phyloP scores from a whole-genome alignment of 1,140 invertebrate species.

The Ceratina calcarata region DNA sequence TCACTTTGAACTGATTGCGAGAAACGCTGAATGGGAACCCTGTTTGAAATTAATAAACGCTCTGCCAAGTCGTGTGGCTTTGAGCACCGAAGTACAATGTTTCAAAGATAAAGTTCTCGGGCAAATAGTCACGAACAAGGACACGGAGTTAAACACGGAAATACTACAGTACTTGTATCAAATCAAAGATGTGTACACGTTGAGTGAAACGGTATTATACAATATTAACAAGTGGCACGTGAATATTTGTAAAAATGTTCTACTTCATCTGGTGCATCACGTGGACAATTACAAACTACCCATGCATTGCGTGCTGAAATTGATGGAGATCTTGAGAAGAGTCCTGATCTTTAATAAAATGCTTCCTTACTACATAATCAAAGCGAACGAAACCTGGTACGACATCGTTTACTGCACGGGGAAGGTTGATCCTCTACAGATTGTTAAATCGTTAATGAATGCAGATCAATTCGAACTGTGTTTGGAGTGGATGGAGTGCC shows the following conservation, averaged over 20 bases:
- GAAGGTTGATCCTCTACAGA: constrained; percentile 68
- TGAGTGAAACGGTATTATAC: constrained; percentile 66
- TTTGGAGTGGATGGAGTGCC: constrained; percentile 83
- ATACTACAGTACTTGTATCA: constrained; percentile 70
- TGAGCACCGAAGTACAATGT: constrained; percentile 72
- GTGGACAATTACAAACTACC: constrained; percentile 72
- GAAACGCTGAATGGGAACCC: constrained; percentile 54
- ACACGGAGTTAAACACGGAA: constrained; percentile 28
- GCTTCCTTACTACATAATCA: constrained; percentile 68
- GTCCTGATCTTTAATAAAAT: constrained; percentile 79
- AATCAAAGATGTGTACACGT: constrained; percentile 69
- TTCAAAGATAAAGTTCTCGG: constrained; percentile 80
- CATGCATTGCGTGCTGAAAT: constrained; percentile 65
- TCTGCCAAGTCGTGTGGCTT: constrained; percentile 61
- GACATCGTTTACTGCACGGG: constrained; percentile 77
- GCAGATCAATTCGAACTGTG: constrained; percentile 82
- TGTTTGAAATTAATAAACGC: constrained; percentile 70
- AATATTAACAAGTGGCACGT: constrained; percentile 71
- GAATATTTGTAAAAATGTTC: constrained; percentile 67
- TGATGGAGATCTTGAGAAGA: constrained; percentile 75
- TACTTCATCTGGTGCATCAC: constrained; percentile 67
- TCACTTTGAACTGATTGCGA: constrained; percentile 63
- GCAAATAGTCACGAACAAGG: constrained; percentile 75
- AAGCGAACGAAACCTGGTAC: constrained; percentile 74
- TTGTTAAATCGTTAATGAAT: constrained; percentile 71